These are phyloP conservation scores for Drosophila macrothrix DNA, from an alignment of 2,888 invertebrate genomes.

Conservation along the genomic window DNA sequence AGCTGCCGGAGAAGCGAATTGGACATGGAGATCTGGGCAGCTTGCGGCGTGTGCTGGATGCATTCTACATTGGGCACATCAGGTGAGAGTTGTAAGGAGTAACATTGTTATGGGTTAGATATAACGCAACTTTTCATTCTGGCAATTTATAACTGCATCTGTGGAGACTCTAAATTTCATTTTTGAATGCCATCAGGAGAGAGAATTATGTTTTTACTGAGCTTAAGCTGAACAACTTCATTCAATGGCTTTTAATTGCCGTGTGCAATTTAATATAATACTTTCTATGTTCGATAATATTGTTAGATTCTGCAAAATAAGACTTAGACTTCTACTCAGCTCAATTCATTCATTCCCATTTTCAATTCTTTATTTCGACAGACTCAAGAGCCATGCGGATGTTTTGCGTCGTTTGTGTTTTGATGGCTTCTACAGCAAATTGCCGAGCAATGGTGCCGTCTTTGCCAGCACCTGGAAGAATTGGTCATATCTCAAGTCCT, in stretches of 20 bases:
- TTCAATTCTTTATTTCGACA: slow-evolving; percentile 30
- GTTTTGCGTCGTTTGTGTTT: slow-evolving; percentile 86
- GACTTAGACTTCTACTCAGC: no score
- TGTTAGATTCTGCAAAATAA: no score
- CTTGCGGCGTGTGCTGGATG: slow-evolving; percentile 86
- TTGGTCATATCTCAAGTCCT: slow-evolving; percentile 86
- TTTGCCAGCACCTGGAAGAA: slow-evolving; percentile 88
- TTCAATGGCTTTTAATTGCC: no score
- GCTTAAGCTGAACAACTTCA: no score
- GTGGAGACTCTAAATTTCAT: no score
- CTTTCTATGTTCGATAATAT: no score
- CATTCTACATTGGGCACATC: slow-evolving; percentile 87
- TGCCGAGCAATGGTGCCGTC: slow-evolving; percentile 88
- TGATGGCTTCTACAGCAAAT: slow-evolving; percentile 89
- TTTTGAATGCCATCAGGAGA: no score
- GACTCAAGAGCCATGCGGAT: slow-evolving; percentile 85
- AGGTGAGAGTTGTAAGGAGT: slow-evolving; percentile 64
- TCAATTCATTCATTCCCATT: not conserved
- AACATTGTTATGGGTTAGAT: not conserved
- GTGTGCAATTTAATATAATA: no score
- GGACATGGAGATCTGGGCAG: slow-evolving; percentile 81
- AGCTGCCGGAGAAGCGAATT: not conserved
- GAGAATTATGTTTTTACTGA: no score
- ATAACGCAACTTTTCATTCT: not conserved
- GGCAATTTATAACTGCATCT: not conserved